Percentiles rank a stretch among this genome's conserved stretches.
Conservation (phyloP, 2,888 invertebrate genomes). For the Willowsia nigromaculata region DNA sequence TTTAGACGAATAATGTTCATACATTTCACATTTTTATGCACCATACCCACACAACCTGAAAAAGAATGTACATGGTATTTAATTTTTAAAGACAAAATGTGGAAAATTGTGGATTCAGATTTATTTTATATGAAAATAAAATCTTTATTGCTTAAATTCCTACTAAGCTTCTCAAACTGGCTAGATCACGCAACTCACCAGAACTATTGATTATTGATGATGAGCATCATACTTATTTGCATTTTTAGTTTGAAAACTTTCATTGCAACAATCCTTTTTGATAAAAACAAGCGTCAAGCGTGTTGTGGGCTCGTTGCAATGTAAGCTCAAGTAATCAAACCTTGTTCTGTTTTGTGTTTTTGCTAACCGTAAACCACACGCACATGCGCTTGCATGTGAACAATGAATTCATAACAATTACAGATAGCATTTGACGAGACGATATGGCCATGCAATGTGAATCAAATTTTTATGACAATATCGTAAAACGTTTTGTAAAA, state of each 20-base stretch:
- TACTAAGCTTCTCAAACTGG: neutral
- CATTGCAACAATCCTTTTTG: neutral
- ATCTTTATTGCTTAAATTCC: neutral
- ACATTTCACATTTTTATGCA: neutral
- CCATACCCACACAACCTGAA: neutral
- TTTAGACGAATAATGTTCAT: no score
- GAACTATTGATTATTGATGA: conserved; percentile 13
- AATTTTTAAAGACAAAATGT: neutral
- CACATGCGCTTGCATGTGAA: neutral
- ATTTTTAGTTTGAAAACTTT: neutral
- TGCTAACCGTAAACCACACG: neutral
- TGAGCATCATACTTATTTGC: neutral
- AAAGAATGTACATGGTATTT: no score
- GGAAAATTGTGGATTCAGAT: neutral
- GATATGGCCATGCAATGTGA: neutral
- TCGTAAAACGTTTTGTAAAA: neutral
- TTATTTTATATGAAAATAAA: neutral
- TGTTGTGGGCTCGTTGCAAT: neutral
- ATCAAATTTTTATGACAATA: neutral
- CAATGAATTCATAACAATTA: conserved; percentile 5
- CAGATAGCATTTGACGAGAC: neutral
- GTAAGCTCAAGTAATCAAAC: neutral
- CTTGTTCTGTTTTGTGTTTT: neutral
- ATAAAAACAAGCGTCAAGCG: neutral
- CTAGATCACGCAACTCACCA: neutral